phyloP scores from a whole-genome alignment of 2,113 vertebrate species.

The Ceuthmochares aereus region DNA sequence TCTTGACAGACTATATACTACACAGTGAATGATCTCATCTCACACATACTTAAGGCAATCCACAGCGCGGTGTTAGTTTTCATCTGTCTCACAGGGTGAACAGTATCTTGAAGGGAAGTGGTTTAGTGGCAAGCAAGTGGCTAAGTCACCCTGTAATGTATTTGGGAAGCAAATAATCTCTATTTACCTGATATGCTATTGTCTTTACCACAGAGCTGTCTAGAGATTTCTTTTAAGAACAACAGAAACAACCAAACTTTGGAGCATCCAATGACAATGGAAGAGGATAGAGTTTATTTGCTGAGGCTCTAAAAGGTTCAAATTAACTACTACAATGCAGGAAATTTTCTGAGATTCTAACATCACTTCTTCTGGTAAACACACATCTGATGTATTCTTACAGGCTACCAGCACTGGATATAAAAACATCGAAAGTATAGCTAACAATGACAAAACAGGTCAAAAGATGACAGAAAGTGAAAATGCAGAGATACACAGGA shows the following conservation, averaged over 20 bases:
- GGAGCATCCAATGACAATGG: neutral
- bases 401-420: neutral
- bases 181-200: neutral
- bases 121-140: neutral
- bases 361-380: neutral
- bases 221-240: neutral
- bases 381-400: neutral
- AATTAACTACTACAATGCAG: neutral
- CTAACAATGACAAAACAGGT: neutral
- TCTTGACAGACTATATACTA: neutral
- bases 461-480: neutral
- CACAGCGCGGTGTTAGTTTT: neutral
- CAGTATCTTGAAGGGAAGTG: neutral
- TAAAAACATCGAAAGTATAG: neutral
- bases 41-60: neutral
- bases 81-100: neutral
- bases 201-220: neutral
- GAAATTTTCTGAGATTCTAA: neutral
- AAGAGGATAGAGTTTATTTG: neutral
- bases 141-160: neutral
- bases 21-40: neutral
- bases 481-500: neutral
- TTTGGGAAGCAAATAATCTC: neutral
- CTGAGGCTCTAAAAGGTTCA: neutral
- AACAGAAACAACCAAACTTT: neutral